A percentile compares a stretch with the other conserved stretches of the same genome.
Evolutionary conservation across 2,888 invertebrate genomes (phyloP).

Genomic region (Dicycla oo): DNA sequence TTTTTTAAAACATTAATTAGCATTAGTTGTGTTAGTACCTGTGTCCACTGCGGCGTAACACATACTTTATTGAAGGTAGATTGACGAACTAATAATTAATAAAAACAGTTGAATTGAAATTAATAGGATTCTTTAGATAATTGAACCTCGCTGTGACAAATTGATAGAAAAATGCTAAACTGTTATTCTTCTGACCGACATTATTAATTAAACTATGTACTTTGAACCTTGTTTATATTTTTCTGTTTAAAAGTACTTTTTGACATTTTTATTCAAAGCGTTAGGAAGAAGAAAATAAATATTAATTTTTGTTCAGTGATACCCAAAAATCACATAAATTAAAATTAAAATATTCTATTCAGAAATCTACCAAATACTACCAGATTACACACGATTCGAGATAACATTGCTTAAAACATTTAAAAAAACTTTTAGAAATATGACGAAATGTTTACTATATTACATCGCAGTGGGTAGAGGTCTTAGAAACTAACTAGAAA

Average conservation of each 20-base stretch:
- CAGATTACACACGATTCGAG: constrained; percentile 3
- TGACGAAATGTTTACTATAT: neutral
- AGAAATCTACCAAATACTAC: neutral
- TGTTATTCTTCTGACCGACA: no score
- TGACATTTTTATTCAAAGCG: neutral
- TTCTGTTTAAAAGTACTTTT: neutral
- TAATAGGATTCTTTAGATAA: neutral
- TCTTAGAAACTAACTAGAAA: constrained; percentile 63
- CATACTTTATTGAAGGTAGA: constrained; percentile 2
- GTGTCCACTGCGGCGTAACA: constrained; percentile 46
- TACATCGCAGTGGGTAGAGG: constrained; percentile 40
- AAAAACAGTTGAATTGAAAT: neutral
- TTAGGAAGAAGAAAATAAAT: neutral
- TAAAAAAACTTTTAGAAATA: neutral
- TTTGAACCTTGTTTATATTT: neutral
- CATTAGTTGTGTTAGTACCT: constrained; percentile 50
- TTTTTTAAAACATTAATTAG: constrained; percentile 64
- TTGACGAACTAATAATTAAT: neutral
- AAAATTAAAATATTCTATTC: neutral
- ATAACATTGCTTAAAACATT: constrained; percentile 12
- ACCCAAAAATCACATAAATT: neutral
- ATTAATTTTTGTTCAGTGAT: neutral
- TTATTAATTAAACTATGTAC: neutral
- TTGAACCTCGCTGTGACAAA: neutral
- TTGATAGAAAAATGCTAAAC: neutral